phyloP scores from a whole-genome alignment of 1,140 invertebrate species.

The Helicoverpa zea region DNA sequence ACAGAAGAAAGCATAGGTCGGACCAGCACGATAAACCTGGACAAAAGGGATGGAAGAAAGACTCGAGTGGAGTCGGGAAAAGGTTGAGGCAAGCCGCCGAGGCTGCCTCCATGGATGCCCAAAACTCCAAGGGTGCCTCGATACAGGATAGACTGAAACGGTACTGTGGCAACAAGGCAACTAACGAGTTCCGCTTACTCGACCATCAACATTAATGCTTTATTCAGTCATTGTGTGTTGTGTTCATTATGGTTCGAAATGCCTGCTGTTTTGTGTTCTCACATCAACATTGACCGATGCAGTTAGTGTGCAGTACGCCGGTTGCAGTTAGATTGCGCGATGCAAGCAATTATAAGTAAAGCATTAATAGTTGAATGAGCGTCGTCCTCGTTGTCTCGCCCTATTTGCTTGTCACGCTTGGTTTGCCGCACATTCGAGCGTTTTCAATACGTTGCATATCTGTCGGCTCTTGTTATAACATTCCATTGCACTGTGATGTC shows the following conservation, averaged over 20 bases:
- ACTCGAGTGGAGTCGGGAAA: constrained; percentile 71
- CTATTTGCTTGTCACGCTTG: constrained; percentile 78
- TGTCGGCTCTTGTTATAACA: constrained; percentile 53
- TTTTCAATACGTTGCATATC: constrained; percentile 54
- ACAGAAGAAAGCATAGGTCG: constrained; percentile 79
- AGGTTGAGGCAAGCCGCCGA: constrained; percentile 73
- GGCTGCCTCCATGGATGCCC: constrained; percentile 70
- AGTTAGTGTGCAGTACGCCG: not conserved
- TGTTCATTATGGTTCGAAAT: not conserved
- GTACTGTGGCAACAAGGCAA: constrained; percentile 60
- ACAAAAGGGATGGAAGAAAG: constrained; percentile 72
- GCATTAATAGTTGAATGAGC: constrained; percentile 66
- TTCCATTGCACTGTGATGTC: constrained; percentile 50
- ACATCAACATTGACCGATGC: constrained; percentile 1
- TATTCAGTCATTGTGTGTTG: constrained; percentile 17
- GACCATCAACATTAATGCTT: constrained; percentile 46
- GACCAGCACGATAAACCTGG: constrained; percentile 67
- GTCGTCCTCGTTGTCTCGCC: constrained; percentile 65
- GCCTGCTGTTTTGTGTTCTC: not conserved
- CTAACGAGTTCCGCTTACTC: constrained; percentile 30
- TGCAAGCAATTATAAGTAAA: constrained; percentile 46
- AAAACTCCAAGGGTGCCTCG: constrained; percentile 56
- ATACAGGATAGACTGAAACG: constrained; percentile 79
- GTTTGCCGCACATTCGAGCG: constrained; percentile 53
- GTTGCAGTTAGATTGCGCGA: constrained; percentile 33